Evolutionary conservation across 2,797 vertebrate genomes (phyloP), one percentile per base, ranked within the genome.

Genomic region (Astyanax mexicanus): DNA sequence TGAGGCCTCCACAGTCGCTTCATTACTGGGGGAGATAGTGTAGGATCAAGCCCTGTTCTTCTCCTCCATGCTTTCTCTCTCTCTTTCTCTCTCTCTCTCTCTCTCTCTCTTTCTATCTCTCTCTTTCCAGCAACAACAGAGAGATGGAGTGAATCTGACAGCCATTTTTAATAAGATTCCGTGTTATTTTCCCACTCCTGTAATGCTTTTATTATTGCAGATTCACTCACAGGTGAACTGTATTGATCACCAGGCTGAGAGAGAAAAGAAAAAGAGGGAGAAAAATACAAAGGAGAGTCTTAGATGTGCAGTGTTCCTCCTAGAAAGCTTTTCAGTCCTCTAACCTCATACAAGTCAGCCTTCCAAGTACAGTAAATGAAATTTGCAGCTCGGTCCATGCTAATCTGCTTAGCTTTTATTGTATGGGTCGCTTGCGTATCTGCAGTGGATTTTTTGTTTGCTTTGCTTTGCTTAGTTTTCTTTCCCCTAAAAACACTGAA

Each of bases 141-240:
- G 84, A 85, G 85, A 86, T 82, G 85, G 80, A 84, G 79, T 42
- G 74, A 77, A 83, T 87, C 71, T 81, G 85, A 87, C 85, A 85
- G 84, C 81, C 81, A 77, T 88, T 89, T 92, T 90, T 92, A 92
- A 93, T 91, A 91, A 86, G 85, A 89, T 89, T 88, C 86, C 75
- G 70, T 87, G 87, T 88, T 89, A 87, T 91, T 89, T 88, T 87
- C 82, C 82, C 75, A 85, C 66, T 78, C 82, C 87, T 86, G 87
- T 93, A 93, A 93, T 93, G 90, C 91, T 85, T 92, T 93, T 93
- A 88, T 92, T 92, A 93, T 94, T 93, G 89, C 90, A 92, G 87
- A 92, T 92, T 90, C 87, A 87, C 87, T 88, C 86, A 85, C 87
- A 76, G 66, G 84, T 88, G 89, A 91, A 89, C 91, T 83, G 83